Percentiles rank a stretch among this genome's conserved stretches.
phyloP scores from a whole-genome alignment of 2,888 invertebrate species.

The Gandaritis pyraliata region DNA sequence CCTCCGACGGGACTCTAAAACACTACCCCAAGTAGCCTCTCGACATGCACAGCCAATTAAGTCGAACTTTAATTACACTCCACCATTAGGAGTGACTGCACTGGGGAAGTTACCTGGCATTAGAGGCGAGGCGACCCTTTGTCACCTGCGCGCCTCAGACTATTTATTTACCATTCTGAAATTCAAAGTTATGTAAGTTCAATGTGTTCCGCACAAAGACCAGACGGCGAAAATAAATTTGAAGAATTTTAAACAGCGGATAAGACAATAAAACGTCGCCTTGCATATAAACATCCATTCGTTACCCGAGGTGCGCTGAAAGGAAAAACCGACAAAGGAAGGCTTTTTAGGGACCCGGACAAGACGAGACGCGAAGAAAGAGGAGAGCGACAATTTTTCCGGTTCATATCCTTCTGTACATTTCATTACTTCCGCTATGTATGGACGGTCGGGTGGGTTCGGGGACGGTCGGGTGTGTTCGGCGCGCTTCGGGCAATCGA shows the following conservation, averaged over 20 bases:
- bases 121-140: conserved; percentile 44
- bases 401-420: conserved; percentile 83
- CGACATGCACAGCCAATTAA: conserved; percentile 66
- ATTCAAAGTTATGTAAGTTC: conserved; percentile 43
- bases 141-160: conserved; percentile 43
- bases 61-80: conserved; percentile 68
- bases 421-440: conserved; percentile 83
- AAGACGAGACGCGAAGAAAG: conserved; percentile 75
- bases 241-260: conserved; percentile 46
- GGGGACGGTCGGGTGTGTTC: conserved; percentile 58
- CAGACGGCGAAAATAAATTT: conserved; percentile 39
- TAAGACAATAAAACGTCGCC: conserved; percentile 50
- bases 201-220: conserved; percentile 42
- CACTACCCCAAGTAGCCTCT: conserved; percentile 60
- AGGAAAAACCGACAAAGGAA: conserved; percentile 69
- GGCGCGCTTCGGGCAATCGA: conserved; percentile 71
- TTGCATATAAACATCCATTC: conserved; percentile 62
- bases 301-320: conserved; percentile 62
- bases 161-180: conserved; percentile 40
- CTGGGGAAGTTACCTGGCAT: conserved; percentile 46
- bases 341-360: conserved; percentile 67
- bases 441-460: conserved; percentile 57
- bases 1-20: conserved; percentile 54
- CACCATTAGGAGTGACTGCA: conserved; percentile 58
- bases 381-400: conserved; percentile 81